These are phyloP conservation scores for Yponomeuta sedellus DNA, from an alignment of 2,888 invertebrate genomes.

Conservation along the genomic window DNA sequence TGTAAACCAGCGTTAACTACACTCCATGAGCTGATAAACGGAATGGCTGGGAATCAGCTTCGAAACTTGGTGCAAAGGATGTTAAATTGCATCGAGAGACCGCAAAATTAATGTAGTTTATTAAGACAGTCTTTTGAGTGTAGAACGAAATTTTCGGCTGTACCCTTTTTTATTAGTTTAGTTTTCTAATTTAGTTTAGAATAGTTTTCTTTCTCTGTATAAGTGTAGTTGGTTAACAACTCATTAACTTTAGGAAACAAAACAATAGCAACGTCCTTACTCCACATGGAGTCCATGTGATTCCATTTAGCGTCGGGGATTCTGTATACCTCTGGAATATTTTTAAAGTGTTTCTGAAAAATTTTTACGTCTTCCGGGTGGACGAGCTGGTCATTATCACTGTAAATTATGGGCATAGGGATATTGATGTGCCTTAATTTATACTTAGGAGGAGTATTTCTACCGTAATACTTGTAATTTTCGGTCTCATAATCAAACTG, in stretches of 20 bases:
- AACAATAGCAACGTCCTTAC: not conserved
- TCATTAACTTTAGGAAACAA: conserved; percentile 8
- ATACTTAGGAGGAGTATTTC: conserved; percentile 3
- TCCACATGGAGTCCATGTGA: conserved; percentile 12
- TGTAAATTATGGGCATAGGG: conserved; percentile 1
- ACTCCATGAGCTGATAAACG: too few relatives aligned
- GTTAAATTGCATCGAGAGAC: too few relatives aligned
- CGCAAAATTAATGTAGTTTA: too few relatives aligned
- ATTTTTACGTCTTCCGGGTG: not conserved
- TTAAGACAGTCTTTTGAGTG: too few relatives aligned
- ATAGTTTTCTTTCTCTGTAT: not conserved
- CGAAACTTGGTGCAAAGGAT: too few relatives aligned
- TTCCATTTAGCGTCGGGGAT: conserved; percentile 2
- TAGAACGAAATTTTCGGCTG: too few relatives aligned
- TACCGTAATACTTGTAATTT: conserved; percentile 5
- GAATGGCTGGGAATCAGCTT: too few relatives aligned
- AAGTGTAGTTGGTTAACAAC: not conserved
- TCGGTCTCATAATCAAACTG: conserved; percentile 7
- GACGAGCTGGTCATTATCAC: not conserved
- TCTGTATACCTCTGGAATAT: not conserved
- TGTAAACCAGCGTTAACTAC: too few relatives aligned
- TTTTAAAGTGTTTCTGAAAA: not conserved
- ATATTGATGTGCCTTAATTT: not conserved
- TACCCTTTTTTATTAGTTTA: too few relatives aligned
- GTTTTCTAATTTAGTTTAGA: too few relatives aligned